Evolutionary conservation across 2,113 vertebrate species (phyloP).

Genomic region (Syrrhaptes paradoxus): DNA sequence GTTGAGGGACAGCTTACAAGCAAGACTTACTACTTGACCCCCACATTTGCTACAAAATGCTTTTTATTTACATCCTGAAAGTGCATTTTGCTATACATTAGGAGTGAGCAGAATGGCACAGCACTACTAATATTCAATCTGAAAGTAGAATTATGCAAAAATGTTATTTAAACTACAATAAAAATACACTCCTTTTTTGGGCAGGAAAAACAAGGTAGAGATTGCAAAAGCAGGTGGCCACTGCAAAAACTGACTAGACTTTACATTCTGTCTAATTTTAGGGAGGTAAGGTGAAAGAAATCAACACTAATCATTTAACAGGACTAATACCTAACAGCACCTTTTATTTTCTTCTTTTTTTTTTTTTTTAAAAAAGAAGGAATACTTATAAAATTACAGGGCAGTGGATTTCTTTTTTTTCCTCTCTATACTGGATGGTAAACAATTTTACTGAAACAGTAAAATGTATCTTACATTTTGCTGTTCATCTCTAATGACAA

Average conservation of each 20-base stretch:
- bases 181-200: not conserved
- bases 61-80: not conserved
- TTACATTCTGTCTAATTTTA: not conserved
- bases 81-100: not conserved
- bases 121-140: not conserved
- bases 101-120: not conserved
- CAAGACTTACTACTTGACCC: not conserved
- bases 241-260: not conserved
- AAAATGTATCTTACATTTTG: not conserved
- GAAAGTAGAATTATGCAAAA: not conserved
- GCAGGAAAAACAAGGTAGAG: not conserved
- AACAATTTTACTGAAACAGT: not conserved
- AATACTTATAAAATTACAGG: not conserved
- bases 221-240: not conserved
- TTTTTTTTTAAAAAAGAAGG: not conserved
- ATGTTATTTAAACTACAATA: not conserved
- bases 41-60: not conserved
- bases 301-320: not conserved
- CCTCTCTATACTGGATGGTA: not conserved
- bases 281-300: not conserved
- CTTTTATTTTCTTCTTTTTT: not conserved
- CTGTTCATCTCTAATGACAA: not conserved
- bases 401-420: not conserved
- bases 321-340: not conserved
- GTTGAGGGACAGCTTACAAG: not conserved